Evolutionary conservation across 1,140 invertebrate species (phyloP), one percentile per base, ranked within the genome.

Genomic region (Drosophila albomicans): DNA sequence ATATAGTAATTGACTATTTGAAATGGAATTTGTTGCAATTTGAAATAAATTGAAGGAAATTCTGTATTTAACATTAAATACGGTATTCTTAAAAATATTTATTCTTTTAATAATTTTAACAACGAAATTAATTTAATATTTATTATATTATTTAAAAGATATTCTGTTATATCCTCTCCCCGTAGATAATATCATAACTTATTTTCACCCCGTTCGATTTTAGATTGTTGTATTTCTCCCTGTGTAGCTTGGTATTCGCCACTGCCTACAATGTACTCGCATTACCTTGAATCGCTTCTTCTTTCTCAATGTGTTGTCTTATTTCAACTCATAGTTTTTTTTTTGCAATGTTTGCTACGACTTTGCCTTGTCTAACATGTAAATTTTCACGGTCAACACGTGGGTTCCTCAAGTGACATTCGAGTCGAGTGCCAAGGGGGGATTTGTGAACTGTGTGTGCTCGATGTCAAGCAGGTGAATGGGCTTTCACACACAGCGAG

Each of bases 341-440:
- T 75, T 45, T 54, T 56, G 63, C 63, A 65, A 65, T 46, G 20
- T 78, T 63, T 81, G 66, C 65, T 59, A 64, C 57, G 64, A 38
- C 35, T 64, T 75, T 46, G 67, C 54, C 54, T 67, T 72, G 56
- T 63, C 30, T 72, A 65, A 62, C 57, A 43, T 77, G 49, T 49
- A 69, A 77, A 69, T 69, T 80, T 80, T 80, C 78, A 80, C 75
- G 75, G 78, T 80, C 78, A 80, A n/a, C 75, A 61, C 73, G 56
- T 76, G 73, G 73, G 62, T 30, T 48, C 16, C 35, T 25, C 62
- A 61, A 79, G 72, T 75, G 63, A 58, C 73, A 46, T 68, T 35
- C 64, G 52, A 64, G 38, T 64, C 59, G 51, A 59, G 38, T 20
- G 46, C 28, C 2, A 4, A 16, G 16, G 58, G 10, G 7, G 28